Conservation (phyloP, 2,888 invertebrate genomes). For the Tromatobia lineatoria region DNA sequence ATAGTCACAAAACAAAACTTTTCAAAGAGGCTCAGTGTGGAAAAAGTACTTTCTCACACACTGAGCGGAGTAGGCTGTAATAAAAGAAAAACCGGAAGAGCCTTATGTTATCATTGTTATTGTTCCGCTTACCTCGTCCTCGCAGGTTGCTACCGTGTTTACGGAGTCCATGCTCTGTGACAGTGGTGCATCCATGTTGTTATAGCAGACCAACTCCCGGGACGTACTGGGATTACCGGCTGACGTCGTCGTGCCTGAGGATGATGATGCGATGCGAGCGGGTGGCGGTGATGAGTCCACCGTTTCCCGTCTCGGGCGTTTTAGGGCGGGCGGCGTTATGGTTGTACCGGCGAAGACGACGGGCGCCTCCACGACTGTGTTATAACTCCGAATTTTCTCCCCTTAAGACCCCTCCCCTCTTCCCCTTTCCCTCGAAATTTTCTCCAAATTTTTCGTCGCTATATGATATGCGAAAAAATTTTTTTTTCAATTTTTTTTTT, state of each 20-base stretch:
- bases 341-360: conserved; percentile 85
- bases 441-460: neutral
- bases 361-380: conserved; percentile 83
- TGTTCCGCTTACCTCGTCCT: conserved; percentile 95
- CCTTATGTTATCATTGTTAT: too few relatives aligned
- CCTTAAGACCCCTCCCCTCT: conserved; percentile 72
- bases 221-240: conserved; percentile 83
- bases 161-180: conserved; percentile 99
- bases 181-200: conserved; percentile 90
- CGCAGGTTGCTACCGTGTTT: conserved; percentile 94
- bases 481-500: conserved; percentile 50
- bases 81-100: too few relatives aligned
- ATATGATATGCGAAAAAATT: too few relatives aligned
- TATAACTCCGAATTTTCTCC: conserved; percentile 69
- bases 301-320: conserved; percentile 85
- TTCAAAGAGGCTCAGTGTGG: too few relatives aligned
- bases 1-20: too few relatives aligned
- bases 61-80: too few relatives aligned
- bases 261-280: conserved; percentile 78
- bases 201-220: conserved; percentile 85
- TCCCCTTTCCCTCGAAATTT: conserved; percentile 26
- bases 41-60: too few relatives aligned
- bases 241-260: conserved; percentile 74
- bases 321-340: conserved; percentile 85
- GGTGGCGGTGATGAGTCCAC: conserved; percentile 85